These are phyloP conservation scores for Apis dorsata DNA, from an alignment of 1,140 invertebrate species.

Conservation along the genomic window DNA sequence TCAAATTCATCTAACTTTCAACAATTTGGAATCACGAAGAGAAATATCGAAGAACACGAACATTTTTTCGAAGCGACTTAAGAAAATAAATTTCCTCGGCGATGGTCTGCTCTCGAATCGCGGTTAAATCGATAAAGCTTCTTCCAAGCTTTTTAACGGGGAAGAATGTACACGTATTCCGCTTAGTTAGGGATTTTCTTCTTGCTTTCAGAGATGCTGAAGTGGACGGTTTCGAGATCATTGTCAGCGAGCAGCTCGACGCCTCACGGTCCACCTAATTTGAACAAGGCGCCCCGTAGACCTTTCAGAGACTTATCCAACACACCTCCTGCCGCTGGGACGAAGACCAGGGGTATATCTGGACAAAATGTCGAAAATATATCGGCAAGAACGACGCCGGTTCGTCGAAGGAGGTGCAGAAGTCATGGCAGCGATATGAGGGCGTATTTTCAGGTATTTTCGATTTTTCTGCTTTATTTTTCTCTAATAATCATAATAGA, in stretches of 20 bases:
- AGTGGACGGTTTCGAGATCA: conserved; percentile 80
- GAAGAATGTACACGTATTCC: not conserved
- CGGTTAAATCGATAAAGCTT: conserved; percentile 20
- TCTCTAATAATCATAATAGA: too few species aligned
- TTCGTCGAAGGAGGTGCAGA: conserved; percentile 72
- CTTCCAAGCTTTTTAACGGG: not conserved
- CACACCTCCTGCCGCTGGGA: conserved; percentile 72
- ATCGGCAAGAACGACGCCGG: conserved; percentile 64
- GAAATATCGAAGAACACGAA: too few species aligned
- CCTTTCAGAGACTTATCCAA: conserved; percentile 78
- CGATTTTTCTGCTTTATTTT: too few species aligned
- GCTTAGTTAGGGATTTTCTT: conserved; percentile 18
- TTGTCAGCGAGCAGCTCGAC: conserved; percentile 76
- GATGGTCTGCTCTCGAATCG: not conserved
- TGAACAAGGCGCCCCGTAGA: conserved; percentile 68
- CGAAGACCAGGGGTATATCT: conserved; percentile 54
- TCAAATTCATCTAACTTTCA: too few species aligned
- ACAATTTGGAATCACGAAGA: too few species aligned
- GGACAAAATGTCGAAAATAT: conserved; percentile 42
- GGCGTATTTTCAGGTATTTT: conserved; percentile 76
- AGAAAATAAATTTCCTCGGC: too few species aligned
- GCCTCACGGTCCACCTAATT: conserved; percentile 70
- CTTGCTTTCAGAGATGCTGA: conserved; percentile 73
- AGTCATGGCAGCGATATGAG: conserved; percentile 77
- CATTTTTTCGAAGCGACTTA: too few species aligned